phyloP scores from a whole-genome alignment of 2,888 invertebrate genomes.

The Morpho deidamia region DNA sequence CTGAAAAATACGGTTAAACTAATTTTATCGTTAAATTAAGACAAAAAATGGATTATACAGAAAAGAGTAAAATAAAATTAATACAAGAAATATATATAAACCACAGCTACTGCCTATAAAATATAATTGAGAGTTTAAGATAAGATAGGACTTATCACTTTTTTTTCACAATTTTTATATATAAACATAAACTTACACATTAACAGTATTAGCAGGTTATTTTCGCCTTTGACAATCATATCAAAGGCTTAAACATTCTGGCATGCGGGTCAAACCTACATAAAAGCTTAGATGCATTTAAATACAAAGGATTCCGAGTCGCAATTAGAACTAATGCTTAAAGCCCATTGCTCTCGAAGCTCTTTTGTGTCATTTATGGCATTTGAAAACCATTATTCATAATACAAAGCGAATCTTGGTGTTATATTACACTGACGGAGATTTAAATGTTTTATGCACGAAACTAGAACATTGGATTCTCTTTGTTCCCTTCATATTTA shows the following conservation, averaged over 20 bases:
- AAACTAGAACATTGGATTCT: not conserved
- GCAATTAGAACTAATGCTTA: constrained; percentile 1
- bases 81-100: no score
- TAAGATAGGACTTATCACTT: no score
- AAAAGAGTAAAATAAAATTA: no score
- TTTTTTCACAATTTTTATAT: not conserved
- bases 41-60: no score
- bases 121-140: no score
- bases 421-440: constrained; percentile 1
- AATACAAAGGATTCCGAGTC: not conserved
- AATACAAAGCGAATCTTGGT: constrained; percentile 1
- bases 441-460: constrained; percentile 2
- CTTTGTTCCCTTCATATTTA: not conserved
- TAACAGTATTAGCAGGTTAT: not conserved
- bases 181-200: not conserved
- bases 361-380: constrained; percentile 8
- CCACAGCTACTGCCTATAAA: no score
- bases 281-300: not conserved
- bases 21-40: no score
- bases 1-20: no score
- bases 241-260: not conserved
- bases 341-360: not conserved
- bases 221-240: no score
- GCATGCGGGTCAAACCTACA: not conserved
- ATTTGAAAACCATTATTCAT: constrained; percentile 9